Base-by-base conservation (phyloP, 2,797 vertebrate species). In the Buphagus erythrorhynchus region DNA sequence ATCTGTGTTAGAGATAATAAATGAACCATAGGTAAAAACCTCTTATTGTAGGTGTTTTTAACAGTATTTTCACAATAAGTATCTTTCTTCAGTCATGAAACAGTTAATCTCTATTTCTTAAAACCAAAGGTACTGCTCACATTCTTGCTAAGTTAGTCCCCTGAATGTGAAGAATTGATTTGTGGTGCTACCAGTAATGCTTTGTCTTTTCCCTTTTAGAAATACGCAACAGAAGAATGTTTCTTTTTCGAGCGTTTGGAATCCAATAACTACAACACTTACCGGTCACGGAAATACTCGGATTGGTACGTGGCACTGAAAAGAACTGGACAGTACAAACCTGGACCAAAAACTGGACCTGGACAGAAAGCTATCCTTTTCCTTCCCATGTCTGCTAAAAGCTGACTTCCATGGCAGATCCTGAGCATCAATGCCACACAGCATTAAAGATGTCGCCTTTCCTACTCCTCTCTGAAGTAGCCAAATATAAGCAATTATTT, bases 341-440 rank as follows among this genome's bases (percentile, higher is more conserved):
- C 98, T 11, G 99, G 99, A 84, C 98, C 98, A 92, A 99, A 98
- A 97, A 99, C 99, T 26, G 98, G 99, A 88, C 99, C 98, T 33
- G 99, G 99, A 94, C 99, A 99, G 98, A 99, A 99, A 98, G 99
- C 99, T 94, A 99, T 99, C 92, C 99, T 99, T 85, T 99, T 99
- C 59, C 99, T 99, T 52, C 99, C 99, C 7, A 99, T 99, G 99
- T 99, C 99, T 66, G 98, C 98, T 88, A 99, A 98, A 93, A 98
- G 98, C 98, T 99, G 98, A 98, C 96, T 90, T 80, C 90, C 43
- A 38, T 1, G 36, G 55, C 3, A 5, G 28, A 67, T 67, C 95
- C 77, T 19, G 58, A 88, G 88, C 58, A 78, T 10, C 1, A 48
- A 4, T 10, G 10, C 78, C 71, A 72, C 40, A 6, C 80, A 36